Evolutionary conservation across 2,797 vertebrate genomes (phyloP).

Genomic region (Lates japonicus): DNA sequence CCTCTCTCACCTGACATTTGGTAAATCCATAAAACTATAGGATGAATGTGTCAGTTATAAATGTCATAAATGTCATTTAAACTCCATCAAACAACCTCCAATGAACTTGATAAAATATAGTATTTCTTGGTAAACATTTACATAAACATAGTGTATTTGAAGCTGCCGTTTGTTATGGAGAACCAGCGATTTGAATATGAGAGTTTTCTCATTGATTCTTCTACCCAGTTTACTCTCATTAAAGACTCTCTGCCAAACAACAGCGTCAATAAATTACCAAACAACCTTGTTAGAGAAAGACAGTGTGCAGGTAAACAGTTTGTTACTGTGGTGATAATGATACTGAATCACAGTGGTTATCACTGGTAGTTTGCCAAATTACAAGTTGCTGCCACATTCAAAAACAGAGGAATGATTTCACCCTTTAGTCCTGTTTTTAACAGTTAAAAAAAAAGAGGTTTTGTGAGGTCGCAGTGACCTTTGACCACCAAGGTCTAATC

Average conservation of each 20-base stretch:
- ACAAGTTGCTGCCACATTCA: neutral
- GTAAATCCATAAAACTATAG: neutral
- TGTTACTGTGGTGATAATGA: conserved; percentile 8
- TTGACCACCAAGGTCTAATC: too few relatives aligned
- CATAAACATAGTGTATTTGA: neutral
- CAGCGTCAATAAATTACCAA: conserved; percentile 7
- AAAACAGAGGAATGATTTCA: too few relatives aligned
- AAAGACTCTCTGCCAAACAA: neutral
- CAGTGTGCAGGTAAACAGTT: neutral
- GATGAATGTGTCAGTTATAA: too few relatives aligned
- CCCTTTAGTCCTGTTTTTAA: neutral
- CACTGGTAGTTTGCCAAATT: neutral
- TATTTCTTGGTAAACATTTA: neutral
- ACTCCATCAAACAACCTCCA: neutral
- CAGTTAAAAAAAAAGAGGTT: too few relatives aligned
- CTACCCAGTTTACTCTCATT: neutral
- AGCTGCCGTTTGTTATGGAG: neutral
- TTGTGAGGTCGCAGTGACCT: too few relatives aligned
- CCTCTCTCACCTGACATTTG: neutral
- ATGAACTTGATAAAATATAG: neutral
- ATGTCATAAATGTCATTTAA: neutral
- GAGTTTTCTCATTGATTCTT: neutral
- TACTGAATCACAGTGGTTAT: neutral
- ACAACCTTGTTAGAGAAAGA: neutral
- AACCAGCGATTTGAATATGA: neutral